phyloP scores from a whole-genome alignment of 2,888 invertebrate species.

The Mythimna impura region DNA sequence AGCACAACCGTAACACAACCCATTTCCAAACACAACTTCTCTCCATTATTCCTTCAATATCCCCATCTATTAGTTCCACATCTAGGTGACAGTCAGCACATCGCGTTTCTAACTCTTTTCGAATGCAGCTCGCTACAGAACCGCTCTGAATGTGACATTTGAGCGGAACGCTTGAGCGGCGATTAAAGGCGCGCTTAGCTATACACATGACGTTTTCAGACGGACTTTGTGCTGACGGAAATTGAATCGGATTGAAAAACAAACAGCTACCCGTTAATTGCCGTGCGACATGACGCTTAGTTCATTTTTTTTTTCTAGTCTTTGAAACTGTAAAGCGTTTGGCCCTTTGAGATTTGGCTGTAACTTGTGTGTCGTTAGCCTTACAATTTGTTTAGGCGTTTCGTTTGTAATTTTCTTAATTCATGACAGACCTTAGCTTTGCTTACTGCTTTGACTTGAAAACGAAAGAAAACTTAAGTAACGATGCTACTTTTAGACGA shows the following conservation, averaged over 20 bases:
- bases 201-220: conserved; percentile 58
- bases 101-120: conserved; percentile 70
- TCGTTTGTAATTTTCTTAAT: not conserved
- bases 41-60: conserved; percentile 14
- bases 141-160: conserved; percentile 69
- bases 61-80: conserved; percentile 55
- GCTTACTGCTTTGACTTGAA: not conserved
- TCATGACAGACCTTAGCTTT: not conserved
- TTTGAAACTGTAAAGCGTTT: conserved; percentile 44
- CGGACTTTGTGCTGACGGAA: conserved; percentile 56
- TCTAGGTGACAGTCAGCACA: conserved; percentile 59
- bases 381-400: conserved; percentile 2
- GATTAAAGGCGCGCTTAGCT: conserved; percentile 64
- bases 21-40: conserved; percentile 1
- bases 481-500: not conserved
- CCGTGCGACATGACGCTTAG: conserved; percentile 34
- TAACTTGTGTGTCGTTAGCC: conserved; percentile 15
- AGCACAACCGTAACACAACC: not conserved
- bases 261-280: conserved; percentile 55
- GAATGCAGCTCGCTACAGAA: conserved; percentile 68
- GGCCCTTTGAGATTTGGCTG: conserved; percentile 41
- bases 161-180: conserved; percentile 64
- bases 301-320: conserved; percentile 43
- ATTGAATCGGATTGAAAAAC: conserved; percentile 64
- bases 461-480: not conserved